Evolutionary conservation across 2,888 invertebrate genomes (phyloP), one percentile per base, ranked within the genome.

Genomic region (Erynnis tages): DNA sequence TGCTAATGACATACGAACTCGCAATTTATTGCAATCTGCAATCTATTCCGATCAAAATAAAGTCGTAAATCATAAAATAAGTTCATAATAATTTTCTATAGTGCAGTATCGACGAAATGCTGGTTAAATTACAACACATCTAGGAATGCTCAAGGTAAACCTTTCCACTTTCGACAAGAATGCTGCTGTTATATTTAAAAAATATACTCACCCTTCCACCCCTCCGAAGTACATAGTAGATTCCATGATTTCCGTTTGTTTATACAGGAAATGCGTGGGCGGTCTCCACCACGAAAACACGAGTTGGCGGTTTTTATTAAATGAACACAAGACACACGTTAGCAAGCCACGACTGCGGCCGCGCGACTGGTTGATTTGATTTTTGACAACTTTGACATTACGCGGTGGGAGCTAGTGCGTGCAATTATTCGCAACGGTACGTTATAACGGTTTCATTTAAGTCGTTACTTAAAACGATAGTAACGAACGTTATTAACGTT

Each of bases 81-180:
- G 19, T n/a, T 25, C 10, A 25, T 21, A 11, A 11, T 19, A n/a
- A 11, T 11, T 17, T 8, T 27, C 11, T 13, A 30, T 34, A 29
- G 21, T 49, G 32, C 48, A 21, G 16, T 25, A 35, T 17, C 25
- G 23, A 35, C 27, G 4, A 43, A 34, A 17, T 35, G 29, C 25
- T 38, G 30, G 58, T 17, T 35, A 11, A 35, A 35, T 74, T 72
- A 66, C 63, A 66, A 75, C 77, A 82, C 66, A 52, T 53, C 62
- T 77, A 73, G 68, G 67, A 70, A 73, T 72, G 63, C 58, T 71
- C 85, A 87, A 87, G 84, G 85, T 69, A 58, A 77, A 59, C 76
- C 79, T 82, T 85, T 84, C 79, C 72, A 84, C 86, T 86, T 80
- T 86, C 79, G 57, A 67, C 63, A 53, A 57, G 45, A 48, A 54